Base-by-base conservation (phyloP, 1,140 invertebrate species). In the Caenorhabditis latens region DNA sequence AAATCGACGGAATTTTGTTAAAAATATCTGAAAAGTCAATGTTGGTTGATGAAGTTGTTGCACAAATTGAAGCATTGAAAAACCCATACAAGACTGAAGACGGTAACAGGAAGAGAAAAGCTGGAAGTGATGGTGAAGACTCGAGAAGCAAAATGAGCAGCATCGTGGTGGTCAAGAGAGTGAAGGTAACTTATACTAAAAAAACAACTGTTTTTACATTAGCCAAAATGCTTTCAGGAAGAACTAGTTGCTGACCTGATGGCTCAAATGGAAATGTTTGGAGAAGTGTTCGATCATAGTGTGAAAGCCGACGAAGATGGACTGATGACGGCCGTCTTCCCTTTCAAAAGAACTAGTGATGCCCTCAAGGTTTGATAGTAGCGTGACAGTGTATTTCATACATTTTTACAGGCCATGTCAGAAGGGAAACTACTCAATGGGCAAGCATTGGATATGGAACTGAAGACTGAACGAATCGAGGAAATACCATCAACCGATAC, bases 231-330 rank as follows among this genome's bases (percentile, higher is more conserved):
- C 21, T 50, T 79, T 5, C 46, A 79, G 71, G 71, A 79, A 24
- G 71, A 79, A 9, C 24, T 79, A n/a, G 71, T 79, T 7, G 24
- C 71, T 21, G 85, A 86, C 9, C 43, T 86, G 24, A 86, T 86
- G 53, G 63, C 67, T 32, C 85, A 86, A 48, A 75, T 86, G 85
- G 85, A 86, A 24, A 55, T 13, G 21, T 86, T 75, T 32, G 85
- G 85, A 50, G 85, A 86, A 48, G 53, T 86, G 6, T 86, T 57
- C 16, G 85, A 86, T 50, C 71, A 79, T 24, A 79, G 71, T 50
- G 71, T 79, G 43, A 79, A 79, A 32, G 71, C 71, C n/a, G 71
- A 79, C 4, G 71, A 79, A 7, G 71, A 79, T 43, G 71, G 71
- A 21, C 71, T 79, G 4, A 79, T 79, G 8, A 79, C 71, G 21